Percentiles rank a stretch among this genome's conserved stretches.
Conservation (phyloP, 2,888 invertebrate genomes). For the Baccha elongata region DNA sequence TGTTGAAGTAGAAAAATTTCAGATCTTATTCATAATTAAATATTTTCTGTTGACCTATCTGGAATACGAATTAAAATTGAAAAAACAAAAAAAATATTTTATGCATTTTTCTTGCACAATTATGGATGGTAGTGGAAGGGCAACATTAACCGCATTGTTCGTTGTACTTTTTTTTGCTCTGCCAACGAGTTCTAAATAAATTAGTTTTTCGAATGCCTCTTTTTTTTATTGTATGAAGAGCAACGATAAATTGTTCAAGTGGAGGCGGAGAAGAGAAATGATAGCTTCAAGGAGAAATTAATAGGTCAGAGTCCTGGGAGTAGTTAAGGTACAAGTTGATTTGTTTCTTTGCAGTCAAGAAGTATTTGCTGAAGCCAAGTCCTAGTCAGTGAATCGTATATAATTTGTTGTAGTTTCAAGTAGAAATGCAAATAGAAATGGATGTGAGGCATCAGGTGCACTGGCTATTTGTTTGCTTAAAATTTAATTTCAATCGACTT, state of each 20-base stretch:
- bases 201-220: conserved; percentile 37
- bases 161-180: conserved; percentile 22
- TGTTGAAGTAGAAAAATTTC: conserved; percentile 32
- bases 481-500: conserved; percentile 21
- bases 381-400: conserved; percentile 15
- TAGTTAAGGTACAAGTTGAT: conserved; percentile 34
- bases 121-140: not conserved
- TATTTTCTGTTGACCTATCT: conserved; percentile 23
- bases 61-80: conserved; percentile 41
- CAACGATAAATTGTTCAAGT: conserved; percentile 33
- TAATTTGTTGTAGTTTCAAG: conserved; percentile 26
- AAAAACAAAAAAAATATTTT: not conserved
- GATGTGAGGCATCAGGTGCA: conserved; percentile 11
- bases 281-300: conserved; percentile 33
- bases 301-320: conserved; percentile 26
- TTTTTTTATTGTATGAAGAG: conserved; percentile 13
- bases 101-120: conserved; percentile 19
- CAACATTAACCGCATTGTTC: conserved; percentile 20
- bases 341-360: conserved; percentile 25
- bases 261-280: conserved; percentile 19
- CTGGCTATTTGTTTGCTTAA: conserved; percentile 20
- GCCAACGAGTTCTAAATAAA: conserved; percentile 49
- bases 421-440: not conserved
- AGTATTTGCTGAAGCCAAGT: conserved; percentile 25
- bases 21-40: conserved; percentile 54